phyloP scores from a whole-genome alignment of 1,140 invertebrate genomes.

The Conus betulinus region DNA sequence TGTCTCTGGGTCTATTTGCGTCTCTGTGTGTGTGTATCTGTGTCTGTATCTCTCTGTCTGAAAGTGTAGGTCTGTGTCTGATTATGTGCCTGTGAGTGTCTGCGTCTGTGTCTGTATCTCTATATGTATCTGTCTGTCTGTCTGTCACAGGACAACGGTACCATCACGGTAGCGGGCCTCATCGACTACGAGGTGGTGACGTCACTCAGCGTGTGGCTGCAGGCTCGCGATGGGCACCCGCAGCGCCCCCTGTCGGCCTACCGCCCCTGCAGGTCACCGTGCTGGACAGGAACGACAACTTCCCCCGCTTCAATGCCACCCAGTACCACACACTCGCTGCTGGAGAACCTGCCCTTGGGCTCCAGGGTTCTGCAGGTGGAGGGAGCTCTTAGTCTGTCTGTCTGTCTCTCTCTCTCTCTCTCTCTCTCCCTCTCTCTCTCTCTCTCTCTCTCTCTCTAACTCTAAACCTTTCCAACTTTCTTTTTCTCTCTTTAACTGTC shows the following conservation, averaged over 20 bases:
- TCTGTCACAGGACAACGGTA: constrained; percentile 77
- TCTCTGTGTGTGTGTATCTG: too few species aligned
- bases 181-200: constrained; percentile 90
- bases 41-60: too few species aligned
- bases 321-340: constrained; percentile 90
- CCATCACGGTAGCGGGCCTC: constrained; percentile 86
- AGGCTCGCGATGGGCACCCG: constrained; percentile 84
- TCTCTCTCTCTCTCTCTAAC: too few species aligned
- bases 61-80: too few species aligned
- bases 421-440: too few species aligned
- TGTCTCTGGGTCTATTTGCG: too few species aligned
- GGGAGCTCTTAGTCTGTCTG: neutral
- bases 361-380: constrained; percentile 44
- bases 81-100: too few species aligned
- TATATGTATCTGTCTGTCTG: neutral
- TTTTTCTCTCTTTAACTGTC: too few species aligned
- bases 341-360: constrained; percentile 82
- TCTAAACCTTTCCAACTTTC: too few species aligned
- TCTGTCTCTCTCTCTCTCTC: neutral
- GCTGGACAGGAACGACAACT: constrained; percentile 86
- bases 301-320: constrained; percentile 87
- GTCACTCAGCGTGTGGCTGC: constrained; percentile 87
- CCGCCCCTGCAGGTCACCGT: constrained; percentile 58
- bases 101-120: too few species aligned
- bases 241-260: constrained; percentile 52